A percentile compares a stretch with the other conserved stretches of the same genome.
Conservation (phyloP, 2,113 vertebrate genomes). For the Rhinolophus ferrumequinum region DNA sequence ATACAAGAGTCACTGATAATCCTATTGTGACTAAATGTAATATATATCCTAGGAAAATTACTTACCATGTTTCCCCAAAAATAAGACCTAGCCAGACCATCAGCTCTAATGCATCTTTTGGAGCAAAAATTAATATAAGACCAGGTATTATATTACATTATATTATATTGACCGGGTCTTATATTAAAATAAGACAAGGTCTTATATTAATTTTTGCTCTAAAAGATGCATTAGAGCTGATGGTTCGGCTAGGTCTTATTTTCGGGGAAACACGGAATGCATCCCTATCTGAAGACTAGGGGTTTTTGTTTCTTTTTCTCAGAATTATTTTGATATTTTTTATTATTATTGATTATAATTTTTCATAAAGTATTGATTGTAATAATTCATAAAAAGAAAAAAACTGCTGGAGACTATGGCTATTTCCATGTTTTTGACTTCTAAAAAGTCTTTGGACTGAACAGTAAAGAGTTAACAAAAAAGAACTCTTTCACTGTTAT, state of each 20-base stretch:
- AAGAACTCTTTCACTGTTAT: not conserved
- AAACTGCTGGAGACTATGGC: not conserved
- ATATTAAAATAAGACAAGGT: too few relatives aligned
- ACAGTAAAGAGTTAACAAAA: not conserved
- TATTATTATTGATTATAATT: not conserved
- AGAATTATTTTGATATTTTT: conserved; percentile 19
- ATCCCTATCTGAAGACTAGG: not conserved
- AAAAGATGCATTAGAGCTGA: too few relatives aligned
- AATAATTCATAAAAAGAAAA: conserved; percentile 5
- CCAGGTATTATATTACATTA: too few relatives aligned
- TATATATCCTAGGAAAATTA: not conserved
- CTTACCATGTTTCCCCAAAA: not conserved
- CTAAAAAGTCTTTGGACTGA: not conserved
- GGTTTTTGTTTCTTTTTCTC: not conserved
- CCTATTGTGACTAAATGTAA: not conserved
- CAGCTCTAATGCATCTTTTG: too few relatives aligned
- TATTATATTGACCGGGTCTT: too few relatives aligned
- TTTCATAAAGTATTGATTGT: not conserved
- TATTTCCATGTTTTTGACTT: not conserved
- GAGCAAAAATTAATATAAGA: too few relatives aligned
- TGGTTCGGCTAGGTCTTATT: too few relatives aligned
- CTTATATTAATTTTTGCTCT: too few relatives aligned
- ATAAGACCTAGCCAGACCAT: too few relatives aligned
- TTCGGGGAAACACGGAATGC: too few relatives aligned
- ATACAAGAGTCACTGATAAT: not conserved